These are phyloP conservation scores for Esperia sulphurella DNA, from an alignment of 2,888 invertebrate genomes.

Conservation along the genomic window DNA sequence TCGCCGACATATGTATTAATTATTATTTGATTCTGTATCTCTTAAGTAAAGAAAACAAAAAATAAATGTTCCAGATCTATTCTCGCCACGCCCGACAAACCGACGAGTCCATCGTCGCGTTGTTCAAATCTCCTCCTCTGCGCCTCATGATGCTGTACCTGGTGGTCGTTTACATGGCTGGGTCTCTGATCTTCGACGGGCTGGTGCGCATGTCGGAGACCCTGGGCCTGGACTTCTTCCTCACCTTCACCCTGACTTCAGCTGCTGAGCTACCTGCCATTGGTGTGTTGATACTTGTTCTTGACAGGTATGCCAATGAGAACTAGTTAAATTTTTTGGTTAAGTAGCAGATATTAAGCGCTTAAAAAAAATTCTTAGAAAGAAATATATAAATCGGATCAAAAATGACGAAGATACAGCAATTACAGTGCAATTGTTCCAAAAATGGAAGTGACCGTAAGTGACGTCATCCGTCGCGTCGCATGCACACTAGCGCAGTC, in stretches of 20 bases:
- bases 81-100: constrained; percentile 44
- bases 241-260: constrained; percentile 63
- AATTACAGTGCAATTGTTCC: no score
- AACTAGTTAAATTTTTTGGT: no score
- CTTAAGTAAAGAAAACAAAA: no score
- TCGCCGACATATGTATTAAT: no score
- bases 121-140: constrained; percentile 46
- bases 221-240: constrained; percentile 64
- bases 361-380: no score
- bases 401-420: no score
- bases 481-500: no score
- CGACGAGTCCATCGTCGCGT: constrained; percentile 42
- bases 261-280: constrained; percentile 68
- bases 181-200: constrained; percentile 62
- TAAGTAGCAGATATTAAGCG: no score
- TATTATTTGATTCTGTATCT: no score
- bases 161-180: constrained; percentile 56
- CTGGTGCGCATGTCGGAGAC: constrained; percentile 67
- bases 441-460: no score
- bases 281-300: constrained; percentile 47
- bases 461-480: no score
- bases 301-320: constrained; percentile 62
- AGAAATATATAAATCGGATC: no score
- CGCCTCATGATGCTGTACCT: constrained; percentile 46
- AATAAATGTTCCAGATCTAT: constrained; percentile 50